phyloP scores from a whole-genome alignment of 2,888 invertebrate species.

The Tanypteryx hageni region DNA sequence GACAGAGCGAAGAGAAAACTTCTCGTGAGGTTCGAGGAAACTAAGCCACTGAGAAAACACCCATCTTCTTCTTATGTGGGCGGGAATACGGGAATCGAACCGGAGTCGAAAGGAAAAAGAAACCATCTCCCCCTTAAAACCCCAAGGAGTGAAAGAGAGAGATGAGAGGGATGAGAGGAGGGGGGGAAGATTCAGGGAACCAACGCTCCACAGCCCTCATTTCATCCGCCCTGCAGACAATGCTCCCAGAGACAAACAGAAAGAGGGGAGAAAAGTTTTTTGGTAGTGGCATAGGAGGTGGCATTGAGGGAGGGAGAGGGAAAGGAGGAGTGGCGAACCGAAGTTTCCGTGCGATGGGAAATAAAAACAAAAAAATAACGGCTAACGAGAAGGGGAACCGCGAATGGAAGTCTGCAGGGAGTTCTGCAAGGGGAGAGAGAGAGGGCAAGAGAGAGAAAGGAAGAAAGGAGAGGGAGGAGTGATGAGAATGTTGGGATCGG shows the following conservation, averaged over 20 bases:
- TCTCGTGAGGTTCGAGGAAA: not conserved
- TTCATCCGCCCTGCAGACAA: constrained; percentile 29
- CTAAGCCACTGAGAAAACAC: constrained; percentile 29
- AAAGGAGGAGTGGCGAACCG: not conserved
- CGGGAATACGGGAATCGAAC: constrained; percentile 12
- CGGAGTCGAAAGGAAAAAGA: constrained; percentile 9
- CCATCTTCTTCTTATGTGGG: not conserved
- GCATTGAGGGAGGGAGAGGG: too few species aligned
- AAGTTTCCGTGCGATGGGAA: constrained; percentile 35
- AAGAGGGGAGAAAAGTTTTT: not conserved
- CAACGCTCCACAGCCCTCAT: not conserved
- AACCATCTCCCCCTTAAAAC: not conserved
- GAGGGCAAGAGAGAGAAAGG: not conserved
- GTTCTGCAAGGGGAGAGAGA: not conserved
- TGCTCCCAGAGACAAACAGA: constrained; percentile 28
- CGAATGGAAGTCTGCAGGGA: constrained; percentile 38
- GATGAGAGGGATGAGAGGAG: too few species aligned
- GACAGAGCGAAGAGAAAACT: constrained; percentile 20
- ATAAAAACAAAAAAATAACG: constrained; percentile 35
- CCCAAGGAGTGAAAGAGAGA: too few species aligned
- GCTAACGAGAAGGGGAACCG: constrained; percentile 39
- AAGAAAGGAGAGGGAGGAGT: not conserved
- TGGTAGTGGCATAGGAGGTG: not conserved
- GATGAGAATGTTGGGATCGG: not conserved
- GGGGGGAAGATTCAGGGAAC: too few species aligned